Base-by-base conservation (phyloP, 2,888 invertebrate genomes). In the Cybosia mesomella region DNA sequence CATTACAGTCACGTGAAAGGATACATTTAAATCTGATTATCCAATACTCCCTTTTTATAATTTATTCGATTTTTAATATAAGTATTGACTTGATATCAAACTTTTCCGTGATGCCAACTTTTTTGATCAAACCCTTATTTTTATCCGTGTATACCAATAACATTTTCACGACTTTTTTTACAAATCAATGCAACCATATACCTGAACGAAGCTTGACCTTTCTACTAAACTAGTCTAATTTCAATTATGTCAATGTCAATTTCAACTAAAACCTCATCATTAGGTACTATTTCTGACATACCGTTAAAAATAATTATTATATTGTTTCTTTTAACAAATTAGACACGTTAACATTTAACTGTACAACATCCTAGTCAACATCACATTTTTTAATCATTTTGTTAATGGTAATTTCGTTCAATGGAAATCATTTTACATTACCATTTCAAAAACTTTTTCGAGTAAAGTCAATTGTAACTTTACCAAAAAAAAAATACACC, bases 291-390 rank as follows among this genome's bases (percentile, higher is more conserved):
- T 69, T 84, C 86, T 85, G 83, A 75, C 76, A 75, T 81, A 83
- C 83, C 71, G 82, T 89, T 90, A 88, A 88, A 82, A 59, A 54
- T 72, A 74, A 61, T 79, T 65, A 79, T 76, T 82, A 75, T 72
- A 87, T 86, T 88, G 89, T 88, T 87, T 85, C 86, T 90, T 89
- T 92, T 90, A 91, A 92, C 91, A 92, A 93, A 93, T 92, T 87
- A 91, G 91, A 89, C 82, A 87, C 83, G 81, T 89, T 89, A 93
- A 93, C 91, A 89, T 92, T 91, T 74, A 90, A 90, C 85, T 89
- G 91, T 90, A 81, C 80, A 80, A 91, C 87, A 86, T 86, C 87
- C 90, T 93, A 93, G 85, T 91, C 89, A 92, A 93, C 92, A 94
- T 95, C 94, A 95, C 94, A 95, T 94, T 85, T 86, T 91, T 92